Evolutionary conservation across 1,140 invertebrate genomes (phyloP), one percentile per base, ranked within the genome.

Genomic region (Choristoneura fumiferana): DNA sequence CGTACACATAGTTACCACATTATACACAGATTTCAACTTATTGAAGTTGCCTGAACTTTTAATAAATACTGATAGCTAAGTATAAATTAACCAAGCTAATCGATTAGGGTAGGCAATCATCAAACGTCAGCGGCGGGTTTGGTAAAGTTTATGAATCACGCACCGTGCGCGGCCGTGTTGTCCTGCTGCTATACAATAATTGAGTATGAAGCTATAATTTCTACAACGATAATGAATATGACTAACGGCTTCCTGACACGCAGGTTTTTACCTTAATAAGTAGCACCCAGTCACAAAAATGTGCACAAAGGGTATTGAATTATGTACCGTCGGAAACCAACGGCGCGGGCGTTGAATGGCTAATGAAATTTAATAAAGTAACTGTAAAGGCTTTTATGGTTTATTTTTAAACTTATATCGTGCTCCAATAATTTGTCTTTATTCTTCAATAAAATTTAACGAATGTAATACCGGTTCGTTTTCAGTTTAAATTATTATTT

Each of bases 151-250:
- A 72, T 65, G 66, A 78, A 84, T 81, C 76, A 82, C 73, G 78
- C 69, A 78, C 60, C 35, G 45, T n/a, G n/a, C 43, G 40, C 53
- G 56, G 58, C 66, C 33, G 53, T 60, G 54, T 57, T 76, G 66
- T 78, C 58, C 66, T 37, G 55, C 58, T 54, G 74, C 69, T 73
- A 68, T 76, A 72, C 69, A 74, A 79, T 78, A 74, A 73, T 79
- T 76, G 68, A 76, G 69, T 78, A 81, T 77, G 71, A 78, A 74
- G 72, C 69, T 78, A 82, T 82, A 79, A 82, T 82, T 86, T 79
- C 79, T 81, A 76, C 73, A 67, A 75, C 63, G 68, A 77, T 81
- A 84, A 76, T 78, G 76, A 78, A 82, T 76, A 69, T 84, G 79
- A 86, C 63, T 78, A 84, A 86, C 74, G 72, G 71, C 68, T 60